These are phyloP conservation scores for Tyrophagus putrescentiae DNA, from an alignment of 1,140 invertebrate genomes.

Conservation along the genomic window DNA sequence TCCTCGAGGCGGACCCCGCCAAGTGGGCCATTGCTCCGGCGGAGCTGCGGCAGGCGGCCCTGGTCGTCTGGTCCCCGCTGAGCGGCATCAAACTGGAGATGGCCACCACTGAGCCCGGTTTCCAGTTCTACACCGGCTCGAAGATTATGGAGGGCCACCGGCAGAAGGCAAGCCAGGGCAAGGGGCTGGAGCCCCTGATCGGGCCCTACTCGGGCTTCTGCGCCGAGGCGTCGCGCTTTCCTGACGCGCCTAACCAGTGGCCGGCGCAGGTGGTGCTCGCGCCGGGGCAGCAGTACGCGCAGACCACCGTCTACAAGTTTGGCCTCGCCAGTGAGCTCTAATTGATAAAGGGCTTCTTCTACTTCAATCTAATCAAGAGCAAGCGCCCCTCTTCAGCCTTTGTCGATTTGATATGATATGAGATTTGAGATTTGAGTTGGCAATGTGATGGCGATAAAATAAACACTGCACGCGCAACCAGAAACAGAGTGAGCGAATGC, in stretches of 20 bases:
- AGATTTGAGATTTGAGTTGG: too few species aligned
- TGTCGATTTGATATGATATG: too few species aligned
- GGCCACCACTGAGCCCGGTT: conserved; percentile 65
- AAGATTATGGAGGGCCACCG: conserved; percentile 42
- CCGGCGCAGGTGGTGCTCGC: conserved; percentile 37
- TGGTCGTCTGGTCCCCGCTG: conserved; percentile 46
- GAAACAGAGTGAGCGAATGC: too few species aligned
- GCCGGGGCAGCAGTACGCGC: conserved; percentile 78
- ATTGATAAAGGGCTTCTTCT: too few species aligned
- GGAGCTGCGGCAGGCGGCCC: conserved; percentile 25
- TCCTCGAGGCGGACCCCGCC: neutral
- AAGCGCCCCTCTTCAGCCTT: too few species aligned
- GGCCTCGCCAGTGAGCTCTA: too few species aligned
- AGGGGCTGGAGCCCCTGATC: neutral
- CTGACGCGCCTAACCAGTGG: conserved; percentile 61
- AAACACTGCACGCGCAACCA: too few species aligned
- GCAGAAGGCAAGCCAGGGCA: conserved; percentile 34
- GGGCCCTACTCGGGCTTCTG: conserved; percentile 58
- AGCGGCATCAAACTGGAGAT: conserved; percentile 58
- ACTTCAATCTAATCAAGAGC: too few species aligned
- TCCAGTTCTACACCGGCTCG: conserved; percentile 76
- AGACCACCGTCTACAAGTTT: conserved; percentile 39
- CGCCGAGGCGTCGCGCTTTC: conserved; percentile 80
- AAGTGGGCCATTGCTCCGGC: neutral
- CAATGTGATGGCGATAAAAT: too few species aligned